Evolutionary conservation across 2,888 invertebrate species (phyloP).

Genomic region (Drosophila aldrichi): DNA sequence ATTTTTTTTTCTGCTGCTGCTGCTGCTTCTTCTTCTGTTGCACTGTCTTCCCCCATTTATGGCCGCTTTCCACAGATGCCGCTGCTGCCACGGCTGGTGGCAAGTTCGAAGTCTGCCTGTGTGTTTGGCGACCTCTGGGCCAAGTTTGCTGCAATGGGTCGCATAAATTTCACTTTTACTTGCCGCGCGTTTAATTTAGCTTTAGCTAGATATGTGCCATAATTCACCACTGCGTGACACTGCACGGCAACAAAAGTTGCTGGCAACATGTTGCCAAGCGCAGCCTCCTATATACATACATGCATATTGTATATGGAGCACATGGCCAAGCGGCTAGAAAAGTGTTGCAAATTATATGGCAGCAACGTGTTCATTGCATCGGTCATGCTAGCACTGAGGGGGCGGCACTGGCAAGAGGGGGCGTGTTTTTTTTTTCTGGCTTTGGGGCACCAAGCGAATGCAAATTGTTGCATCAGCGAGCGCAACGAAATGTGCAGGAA

Average conservation of each 20-base stretch:
- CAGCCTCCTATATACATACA: constrained; percentile 11
- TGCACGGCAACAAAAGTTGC: constrained; percentile 19
- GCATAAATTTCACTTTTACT: constrained; percentile 78
- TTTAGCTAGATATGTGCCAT: constrained; percentile 56
- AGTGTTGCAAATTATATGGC: constrained; percentile 76
- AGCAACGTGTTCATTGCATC: constrained; percentile 46
- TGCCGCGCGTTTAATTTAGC: constrained; percentile 22
- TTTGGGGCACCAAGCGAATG: constrained; percentile 52
- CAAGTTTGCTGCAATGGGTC: constrained; percentile 52
- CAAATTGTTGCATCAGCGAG: constrained; percentile 78
- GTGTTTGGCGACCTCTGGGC: constrained; percentile 55
- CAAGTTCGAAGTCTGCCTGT: constrained; percentile 49
- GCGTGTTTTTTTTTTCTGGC: constrained; percentile 9
- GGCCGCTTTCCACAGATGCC: constrained; percentile 53
- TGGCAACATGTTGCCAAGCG: constrained; percentile 32
- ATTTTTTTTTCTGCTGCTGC: constrained; percentile 10
- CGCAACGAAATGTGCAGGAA: constrained; percentile 50
- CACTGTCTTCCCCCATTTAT: constrained; percentile 7
- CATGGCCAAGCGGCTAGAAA: constrained; percentile 39
- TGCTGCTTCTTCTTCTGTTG: constrained; percentile 4
- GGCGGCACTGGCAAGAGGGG: not conserved
- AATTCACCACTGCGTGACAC: constrained; percentile 22
- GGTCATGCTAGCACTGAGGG: constrained; percentile 36
- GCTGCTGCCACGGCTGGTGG: constrained; percentile 42
- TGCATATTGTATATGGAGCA: constrained; percentile 65